Evolutionary conservation across 2,797 vertebrate species (phyloP), one percentile per base, ranked within the genome.

Genomic region (Botia almorhae): DNA sequence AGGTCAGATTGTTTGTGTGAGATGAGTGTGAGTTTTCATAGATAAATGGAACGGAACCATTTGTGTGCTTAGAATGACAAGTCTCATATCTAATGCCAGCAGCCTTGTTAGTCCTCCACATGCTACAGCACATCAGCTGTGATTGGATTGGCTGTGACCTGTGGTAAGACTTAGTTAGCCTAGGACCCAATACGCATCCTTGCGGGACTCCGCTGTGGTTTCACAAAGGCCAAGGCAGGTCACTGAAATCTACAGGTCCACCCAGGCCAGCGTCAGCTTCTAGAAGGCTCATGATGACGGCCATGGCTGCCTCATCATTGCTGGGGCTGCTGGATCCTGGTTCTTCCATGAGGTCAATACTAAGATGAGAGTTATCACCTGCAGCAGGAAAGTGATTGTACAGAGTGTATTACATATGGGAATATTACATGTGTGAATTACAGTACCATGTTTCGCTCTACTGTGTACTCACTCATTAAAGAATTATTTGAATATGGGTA

Each of bases 171-270:
- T 33, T 6, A 7, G 7, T 11, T 12, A 36, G 13, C 65, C 39
- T 60, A 11, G 26, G 67, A 70, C 26, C 26, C 67, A 7, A 4
- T 19, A 48, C 19, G 13, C 21, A 68, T 68, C 39, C 46, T 75
- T 33, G 5, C 6, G n/a, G 17, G 29, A 63, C 67, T 16, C 67
- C 1, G 2, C 56, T 2, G 21, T 13, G 33, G 67, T 50, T 90
- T 97, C 93, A 99, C 95, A 99, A 91, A 75, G 98, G 98, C 98
- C 98, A 99, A n/a, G 98, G 98, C 83, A 99, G 94, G 91, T 99
- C 98, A 2, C 98, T 99, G 88, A 99, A 99, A 92, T 99, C 98
- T 26, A 99, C 98, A 0, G 98, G 98, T 8, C 98, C 98, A 0
- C 98, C 98, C 0, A 99, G 94, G 70, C 98, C 98, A 0, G 98